A percentile compares a stretch with the other conserved stretches of the same genome.
Conservation (phyloP, 2,113 vertebrate species). For the Larimichthys crocea region DNA sequence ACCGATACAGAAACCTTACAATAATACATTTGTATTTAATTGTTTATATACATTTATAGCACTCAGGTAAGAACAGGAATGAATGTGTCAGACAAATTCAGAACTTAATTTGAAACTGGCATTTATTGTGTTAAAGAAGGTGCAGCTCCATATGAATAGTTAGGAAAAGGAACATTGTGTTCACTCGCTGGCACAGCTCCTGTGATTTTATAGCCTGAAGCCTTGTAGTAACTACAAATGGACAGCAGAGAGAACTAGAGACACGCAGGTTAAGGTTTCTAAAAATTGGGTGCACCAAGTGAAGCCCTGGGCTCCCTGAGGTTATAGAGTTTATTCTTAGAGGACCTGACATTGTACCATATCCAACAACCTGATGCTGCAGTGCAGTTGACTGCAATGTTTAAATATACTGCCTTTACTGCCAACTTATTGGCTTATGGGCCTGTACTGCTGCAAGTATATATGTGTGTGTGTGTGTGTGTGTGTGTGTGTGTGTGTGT, state of each 20-base stretch:
- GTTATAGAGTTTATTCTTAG: background rate
- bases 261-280: background rate
- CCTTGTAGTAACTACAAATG: slow-evolving; percentile 40
- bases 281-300: rapidly evolving
- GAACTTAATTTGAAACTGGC: background rate
- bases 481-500: too few relatives aligned
- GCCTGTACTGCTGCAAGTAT: background rate
- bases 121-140: background rate
- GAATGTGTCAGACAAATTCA: too few relatives aligned
- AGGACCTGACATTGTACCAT: slow-evolving; percentile 3
- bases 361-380: background rate
- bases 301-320: background rate
- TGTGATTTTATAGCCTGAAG: background rate
- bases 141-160: background rate
- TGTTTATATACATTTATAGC: background rate
- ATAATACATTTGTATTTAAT: background rate
- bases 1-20: background rate
- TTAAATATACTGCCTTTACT: background rate
- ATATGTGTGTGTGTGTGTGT: background rate
- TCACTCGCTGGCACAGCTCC: background rate
- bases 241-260: slow-evolving; percentile 61
- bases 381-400: background rate
- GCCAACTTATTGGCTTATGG: background rate
- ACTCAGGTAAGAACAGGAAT: background rate
- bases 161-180: slow-evolving; percentile 39